Base-by-base conservation (phyloP, 1,140 invertebrate species). In the Papilio dardanus region DNA sequence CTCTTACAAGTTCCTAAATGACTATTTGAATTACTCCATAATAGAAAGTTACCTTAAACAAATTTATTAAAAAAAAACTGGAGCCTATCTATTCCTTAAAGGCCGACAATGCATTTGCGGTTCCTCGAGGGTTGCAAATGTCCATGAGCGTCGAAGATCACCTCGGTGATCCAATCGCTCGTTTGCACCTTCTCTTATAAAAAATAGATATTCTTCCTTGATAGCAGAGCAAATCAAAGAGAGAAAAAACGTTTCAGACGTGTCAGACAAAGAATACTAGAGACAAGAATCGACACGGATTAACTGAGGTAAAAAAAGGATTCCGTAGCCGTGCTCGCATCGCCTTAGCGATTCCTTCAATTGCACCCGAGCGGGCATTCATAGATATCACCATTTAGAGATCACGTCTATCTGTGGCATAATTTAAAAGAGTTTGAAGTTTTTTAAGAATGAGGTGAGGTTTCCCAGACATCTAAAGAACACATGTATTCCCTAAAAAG, bases 341-440 rank as follows among this genome's bases (percentile, higher is more conserved):
- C 79, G 87, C 77, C 86, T 87, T 87, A 88, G 85, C 88, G 85
- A 90, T 89, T 83, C 82, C 83, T 87, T 82, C 90, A 88, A 91
- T 92, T 90, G 90, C 88, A 85, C 88, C 87, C 87, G 82, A 84
- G 87, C 81, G 88, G 80, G 86, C 88, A 92, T 91, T 92, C 90
- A 90, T 86, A 92, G 86, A 88, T 88, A 89, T 87, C 79, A 82
- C 85, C 82, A 87, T 92, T 89, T 87, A 87, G 79, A 86, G 84
- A 90, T 91, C 89, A 90, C 87, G 89, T 88, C 80, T 81, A 75
- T 21, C 7, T 4, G 19, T 84, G 78, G 82, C 71, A 0, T 46
- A 86, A 82, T 65, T 28, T 12, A 81, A n/a, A 69, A 77, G 76
- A 74, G 40, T n/a, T n/a, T n/a, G n/a, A n/a, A n/a, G n/a, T n/a